These are phyloP conservation scores for Paramuricea clavata DNA, from an alignment of 92 coral and sea anemone genomes.

Conservation along the genomic window DNA sequence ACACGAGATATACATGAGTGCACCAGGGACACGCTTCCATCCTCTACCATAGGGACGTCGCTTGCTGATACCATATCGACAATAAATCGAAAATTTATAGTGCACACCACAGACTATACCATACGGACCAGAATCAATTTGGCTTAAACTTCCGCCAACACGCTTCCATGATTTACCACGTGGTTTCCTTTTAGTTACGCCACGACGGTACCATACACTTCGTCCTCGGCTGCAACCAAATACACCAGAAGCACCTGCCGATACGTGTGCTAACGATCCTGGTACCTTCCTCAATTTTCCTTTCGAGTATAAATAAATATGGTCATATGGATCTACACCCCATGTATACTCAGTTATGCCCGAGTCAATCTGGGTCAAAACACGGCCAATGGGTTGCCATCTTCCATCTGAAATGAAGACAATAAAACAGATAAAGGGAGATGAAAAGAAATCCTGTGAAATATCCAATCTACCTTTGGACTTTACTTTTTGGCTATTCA, in stretches of 20 bases:
- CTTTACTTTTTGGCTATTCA: too few relatives aligned
- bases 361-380: background rate
- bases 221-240: background rate
- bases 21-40: conserved; percentile 30
- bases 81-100: background rate
- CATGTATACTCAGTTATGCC: background rate
- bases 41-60: conserved; percentile 42
- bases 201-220: background rate
- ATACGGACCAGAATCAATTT: conserved; percentile 55
- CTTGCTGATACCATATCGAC: conserved; percentile 39
- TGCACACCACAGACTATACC: conserved; percentile 46
- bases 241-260: background rate
- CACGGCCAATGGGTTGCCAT: background rate
- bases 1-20: conserved; percentile 14
- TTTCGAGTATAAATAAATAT: background rate
- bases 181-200: background rate
- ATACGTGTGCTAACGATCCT: background rate
- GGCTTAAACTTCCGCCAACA: background rate
- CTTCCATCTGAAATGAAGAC: background rate
- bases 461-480: too few relatives aligned
- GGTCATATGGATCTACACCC: background rate
- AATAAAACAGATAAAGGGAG: too few relatives aligned
- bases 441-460: too few relatives aligned
- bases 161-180: background rate
- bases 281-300: background rate